Evolutionary conservation across 92 coral and sea anemone genomes (phyloP).

Genomic region (Pocillopora meandrina): DNA sequence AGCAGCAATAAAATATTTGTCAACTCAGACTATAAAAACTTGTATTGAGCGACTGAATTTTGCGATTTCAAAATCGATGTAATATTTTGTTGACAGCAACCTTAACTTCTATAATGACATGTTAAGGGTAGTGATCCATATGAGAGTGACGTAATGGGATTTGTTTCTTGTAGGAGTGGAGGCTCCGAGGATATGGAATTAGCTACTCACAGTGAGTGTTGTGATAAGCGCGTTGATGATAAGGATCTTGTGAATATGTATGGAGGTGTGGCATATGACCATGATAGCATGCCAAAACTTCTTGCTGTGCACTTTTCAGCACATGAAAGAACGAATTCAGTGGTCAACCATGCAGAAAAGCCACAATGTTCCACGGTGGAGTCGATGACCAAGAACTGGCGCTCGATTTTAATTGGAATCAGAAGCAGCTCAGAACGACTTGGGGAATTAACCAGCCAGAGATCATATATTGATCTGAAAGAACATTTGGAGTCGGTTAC

Average conservation of each 20-base stretch:
- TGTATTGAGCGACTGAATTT: too few relatives aligned
- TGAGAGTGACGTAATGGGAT: too few relatives aligned
- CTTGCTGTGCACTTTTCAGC: slow-evolving; percentile 68
- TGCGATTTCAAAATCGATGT: too few relatives aligned
- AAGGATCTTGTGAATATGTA: slow-evolving; percentile 23
- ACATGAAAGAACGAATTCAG: not conserved
- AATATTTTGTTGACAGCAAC: too few relatives aligned
- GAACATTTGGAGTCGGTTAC: not conserved
- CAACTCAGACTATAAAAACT: too few relatives aligned
- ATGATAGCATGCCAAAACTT: slow-evolving; percentile 63
- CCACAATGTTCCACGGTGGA: not conserved
- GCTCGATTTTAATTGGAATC: slow-evolving; percentile 11
- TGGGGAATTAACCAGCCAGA: not conserved
- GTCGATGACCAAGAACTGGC: not conserved
- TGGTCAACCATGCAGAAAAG: not conserved
- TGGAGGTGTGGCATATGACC: slow-evolving; percentile 81
- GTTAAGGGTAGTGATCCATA: too few relatives aligned
- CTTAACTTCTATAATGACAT: too few relatives aligned
- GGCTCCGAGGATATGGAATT: slow-evolving; percentile 26
- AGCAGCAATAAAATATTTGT: too few relatives aligned
- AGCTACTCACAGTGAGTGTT: slow-evolving; percentile 3
- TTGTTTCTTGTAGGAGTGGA: not conserved
- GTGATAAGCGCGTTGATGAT: not conserved
- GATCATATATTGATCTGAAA: not conserved
- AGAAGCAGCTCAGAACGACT: slow-evolving; percentile 1